Percentiles rank a stretch among this genome's conserved stretches.
phyloP scores from a whole-genome alignment of 2,888 invertebrate species.

The Argyresthia albistria region DNA sequence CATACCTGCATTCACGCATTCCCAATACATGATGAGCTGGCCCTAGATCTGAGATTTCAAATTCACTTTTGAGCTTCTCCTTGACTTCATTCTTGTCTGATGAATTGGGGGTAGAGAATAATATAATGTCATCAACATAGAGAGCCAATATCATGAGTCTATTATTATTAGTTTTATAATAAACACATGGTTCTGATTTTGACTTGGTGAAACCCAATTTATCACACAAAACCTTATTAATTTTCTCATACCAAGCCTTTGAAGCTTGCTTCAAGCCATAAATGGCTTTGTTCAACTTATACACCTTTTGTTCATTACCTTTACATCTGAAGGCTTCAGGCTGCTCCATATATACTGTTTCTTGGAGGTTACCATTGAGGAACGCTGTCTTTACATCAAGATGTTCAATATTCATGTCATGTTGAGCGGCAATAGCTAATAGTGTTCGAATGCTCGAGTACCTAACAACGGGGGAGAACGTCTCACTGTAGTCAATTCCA shows the following conservation, averaged over 20 bases:
- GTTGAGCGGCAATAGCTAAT: background rate
- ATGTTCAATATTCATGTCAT: conserved; percentile 10
- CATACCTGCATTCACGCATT: background rate
- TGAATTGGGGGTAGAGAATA: background rate
- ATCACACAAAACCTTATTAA: conserved; percentile 6
- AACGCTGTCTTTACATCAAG: conserved; percentile 16
- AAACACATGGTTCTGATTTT: conserved; percentile 10
- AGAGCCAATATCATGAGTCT: conserved; percentile 4
- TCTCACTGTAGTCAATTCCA: background rate
- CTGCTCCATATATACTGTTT: conserved; percentile 12
- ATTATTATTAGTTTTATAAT: background rate
- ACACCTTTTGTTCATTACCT: conserved; percentile 5
- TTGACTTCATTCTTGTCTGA: background rate
- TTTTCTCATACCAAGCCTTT: conserved; percentile 8
- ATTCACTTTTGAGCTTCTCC: background rate
- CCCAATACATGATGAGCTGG: background rate
- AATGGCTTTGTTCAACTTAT: conserved; percentile 10
- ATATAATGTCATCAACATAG: no score
- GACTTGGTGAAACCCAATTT: conserved; percentile 7
- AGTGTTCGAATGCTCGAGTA: background rate
- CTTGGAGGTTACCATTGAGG: conserved; percentile 11
- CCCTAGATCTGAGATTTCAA: background rate
- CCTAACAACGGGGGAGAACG: background rate
- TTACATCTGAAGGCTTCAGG: conserved; percentile 9
- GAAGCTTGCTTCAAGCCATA: conserved; percentile 10